A percentile compares a stretch with the other conserved stretches of the same genome.
Conservation (phyloP, 64 coral and sea anemone genomes). For the Pachyseris speciosa region DNA sequence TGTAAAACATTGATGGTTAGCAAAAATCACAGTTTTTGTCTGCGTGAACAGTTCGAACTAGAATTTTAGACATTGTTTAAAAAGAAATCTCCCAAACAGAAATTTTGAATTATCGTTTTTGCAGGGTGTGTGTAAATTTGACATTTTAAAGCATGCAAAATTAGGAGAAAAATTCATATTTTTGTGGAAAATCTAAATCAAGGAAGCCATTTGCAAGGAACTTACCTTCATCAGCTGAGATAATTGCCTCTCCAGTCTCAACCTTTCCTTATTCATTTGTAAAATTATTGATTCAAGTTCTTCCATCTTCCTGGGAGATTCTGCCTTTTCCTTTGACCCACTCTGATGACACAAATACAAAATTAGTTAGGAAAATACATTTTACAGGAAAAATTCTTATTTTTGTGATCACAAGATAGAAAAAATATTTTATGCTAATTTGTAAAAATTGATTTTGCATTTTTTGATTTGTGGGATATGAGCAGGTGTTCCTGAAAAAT, state of each 20-base stretch:
- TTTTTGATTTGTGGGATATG: background rate
- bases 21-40: too few relatives aligned
- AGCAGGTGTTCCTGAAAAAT: slow-evolving; percentile 8
- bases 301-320: slow-evolving; percentile 56
- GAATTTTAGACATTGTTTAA: too few relatives aligned
- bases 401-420: background rate
- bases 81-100: too few relatives aligned
- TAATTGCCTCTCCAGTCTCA: slow-evolving; percentile 77
- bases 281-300: slow-evolving; percentile 73
- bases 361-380: background rate
- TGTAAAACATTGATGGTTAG: too few relatives aligned
- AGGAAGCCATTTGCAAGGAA: background rate
- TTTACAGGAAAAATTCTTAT: background rate
- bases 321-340: slow-evolving; percentile 1
- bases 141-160: background rate
- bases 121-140: background rate
- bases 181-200: background rate
- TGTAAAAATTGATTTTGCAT: background rate
- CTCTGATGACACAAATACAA: background rate
- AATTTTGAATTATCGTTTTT: too few relatives aligned
- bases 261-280: slow-evolving; percentile 92
- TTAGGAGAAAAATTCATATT: too few relatives aligned
- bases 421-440: background rate
- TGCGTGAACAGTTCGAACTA: too few relatives aligned
- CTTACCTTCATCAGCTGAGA: slow-evolving; percentile 47